Base-by-base conservation (phyloP, 92 coral and sea anemone species). In the Bergia puertoricense region DNA sequence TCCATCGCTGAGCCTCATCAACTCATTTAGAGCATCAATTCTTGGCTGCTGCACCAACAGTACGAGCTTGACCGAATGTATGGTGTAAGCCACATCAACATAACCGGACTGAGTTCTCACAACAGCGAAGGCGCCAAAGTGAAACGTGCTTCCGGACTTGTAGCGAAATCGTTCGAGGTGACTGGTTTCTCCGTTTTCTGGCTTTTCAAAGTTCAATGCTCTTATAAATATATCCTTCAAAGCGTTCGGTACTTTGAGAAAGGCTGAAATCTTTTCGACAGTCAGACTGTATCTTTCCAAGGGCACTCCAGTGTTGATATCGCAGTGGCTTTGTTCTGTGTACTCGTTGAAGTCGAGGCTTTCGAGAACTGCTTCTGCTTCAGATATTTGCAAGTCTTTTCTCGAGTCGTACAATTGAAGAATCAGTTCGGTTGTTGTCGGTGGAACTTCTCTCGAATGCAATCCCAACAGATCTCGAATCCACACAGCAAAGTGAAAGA, bases 281-380 rank as follows among this genome's bases (percentile, higher is more conserved):
- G 41, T 79, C 20, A 22, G 57, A 30, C 43, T 79, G 82, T 79
- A 79, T 30, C 66, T 79, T 48, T 79, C 62, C 82, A 79, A 37
- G 20, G 42, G 67, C 38, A 79, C 82, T 1, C 82, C 82, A 46
- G 65, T 54, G 39, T 45, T 79, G 43, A 48, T 45, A 51, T 79
- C 82, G 37, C 82, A 79, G 9, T 79, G 82, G 15, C 20, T 79
- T 15, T n/a, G n/a, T 13, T 79, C 82, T 79, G 59, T 30, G 82
- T 79, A 79, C 67, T 79, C 82, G 43, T 67, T 79, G 67, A 79
- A 50, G 38, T 48, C 82, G 40, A 79, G 82, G n/a, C 82, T 79
- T 42, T 79, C 82, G 2, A 79, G 40, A 30, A 79, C 62, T 8
- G 40, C 23, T 79, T 79, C 82, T 79, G 82, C 82, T 51, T 79